These are phyloP conservation scores for Intellagama lesueurii DNA, from an alignment of 2,797 vertebrate genomes.

Conservation along the genomic window DNA sequence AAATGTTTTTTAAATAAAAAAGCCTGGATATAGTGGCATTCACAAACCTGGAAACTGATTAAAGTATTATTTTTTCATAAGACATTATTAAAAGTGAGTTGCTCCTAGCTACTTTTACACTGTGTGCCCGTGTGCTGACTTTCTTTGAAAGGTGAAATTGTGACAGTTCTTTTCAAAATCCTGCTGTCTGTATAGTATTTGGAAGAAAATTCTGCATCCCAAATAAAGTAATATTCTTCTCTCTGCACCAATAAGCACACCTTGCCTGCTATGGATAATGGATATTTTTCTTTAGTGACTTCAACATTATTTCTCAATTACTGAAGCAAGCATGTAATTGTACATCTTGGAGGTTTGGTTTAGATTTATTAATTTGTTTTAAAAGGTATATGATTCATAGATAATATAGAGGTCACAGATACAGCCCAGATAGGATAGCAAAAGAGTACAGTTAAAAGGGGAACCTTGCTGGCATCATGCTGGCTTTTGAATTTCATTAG, in stretches of 20 bases:
- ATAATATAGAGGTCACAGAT: neutral
- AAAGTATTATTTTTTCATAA: slow-evolving; percentile 24
- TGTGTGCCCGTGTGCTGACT: neutral
- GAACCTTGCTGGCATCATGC: neutral
- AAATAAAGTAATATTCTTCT: neutral
- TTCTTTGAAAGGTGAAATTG: neutral
- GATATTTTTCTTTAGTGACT: neutral
- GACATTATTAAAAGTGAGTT: slow-evolving; percentile 6
- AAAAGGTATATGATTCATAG: neutral
- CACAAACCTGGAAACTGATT: slow-evolving; percentile 4
- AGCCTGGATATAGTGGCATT: neutral
- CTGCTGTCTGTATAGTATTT: neutral
- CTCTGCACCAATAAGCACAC: neutral
- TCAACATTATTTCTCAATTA: neutral
- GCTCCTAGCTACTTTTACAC: neutral
- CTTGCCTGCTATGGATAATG: neutral
- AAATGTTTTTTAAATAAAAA: slow-evolving; percentile 10
- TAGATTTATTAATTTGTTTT: neutral
- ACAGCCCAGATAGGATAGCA: neutral
- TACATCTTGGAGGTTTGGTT: neutral
- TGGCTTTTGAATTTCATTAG: too few species aligned
- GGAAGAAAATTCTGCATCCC: neutral
- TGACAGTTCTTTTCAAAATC: neutral
- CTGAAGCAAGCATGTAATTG: neutral
- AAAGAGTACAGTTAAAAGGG: neutral